Conservation (phyloP, 2,888 invertebrate genomes). For the Tetrapedia diversipes region DNA sequence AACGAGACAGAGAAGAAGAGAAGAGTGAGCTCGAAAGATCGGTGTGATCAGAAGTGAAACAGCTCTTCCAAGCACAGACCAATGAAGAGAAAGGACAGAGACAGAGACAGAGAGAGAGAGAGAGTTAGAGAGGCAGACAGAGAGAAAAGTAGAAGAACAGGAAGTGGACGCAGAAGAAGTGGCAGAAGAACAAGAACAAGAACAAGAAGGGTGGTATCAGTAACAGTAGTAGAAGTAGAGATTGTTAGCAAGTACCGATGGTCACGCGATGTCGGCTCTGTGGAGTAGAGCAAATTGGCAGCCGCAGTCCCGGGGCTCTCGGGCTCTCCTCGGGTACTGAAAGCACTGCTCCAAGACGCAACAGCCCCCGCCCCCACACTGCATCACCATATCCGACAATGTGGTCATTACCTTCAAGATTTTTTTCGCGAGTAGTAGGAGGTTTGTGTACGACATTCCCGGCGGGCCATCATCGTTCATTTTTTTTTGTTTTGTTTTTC, state of each 20-base stretch:
- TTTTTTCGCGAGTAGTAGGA: conserved; percentile 22
- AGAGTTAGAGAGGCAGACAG: neutral
- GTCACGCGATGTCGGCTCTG: conserved; percentile 89
- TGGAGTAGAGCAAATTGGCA: conserved; percentile 95
- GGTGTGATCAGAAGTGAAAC: conserved; percentile 24
- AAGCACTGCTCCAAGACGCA: conserved; percentile 95
- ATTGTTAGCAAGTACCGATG: conserved; percentile 78
- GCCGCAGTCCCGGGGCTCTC: conserved; percentile 92
- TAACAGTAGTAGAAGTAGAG: conserved; percentile 39
- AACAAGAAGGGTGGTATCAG: conserved; percentile 1
- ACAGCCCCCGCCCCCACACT: conserved; percentile 90
- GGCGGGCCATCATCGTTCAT: conserved; percentile 22
- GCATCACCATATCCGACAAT: conserved; percentile 82
- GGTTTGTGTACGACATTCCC: conserved; percentile 38
- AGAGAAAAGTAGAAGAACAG: neutral
- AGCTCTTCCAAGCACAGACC: conserved; percentile 20
- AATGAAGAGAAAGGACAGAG: conserved; percentile 31
- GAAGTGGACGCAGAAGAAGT: neutral
- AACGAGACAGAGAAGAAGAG: conserved; percentile 14
- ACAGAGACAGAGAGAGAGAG: neutral
- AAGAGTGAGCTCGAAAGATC: conserved; percentile 11
- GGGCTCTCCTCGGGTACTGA: conserved; percentile 90
- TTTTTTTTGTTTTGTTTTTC: too few relatives aligned
- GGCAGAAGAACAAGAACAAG: neutral
- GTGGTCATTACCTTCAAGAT: conserved; percentile 77